phyloP scores from a whole-genome alignment of 2,113 vertebrate species.

The Sebastes fasciatus region DNA sequence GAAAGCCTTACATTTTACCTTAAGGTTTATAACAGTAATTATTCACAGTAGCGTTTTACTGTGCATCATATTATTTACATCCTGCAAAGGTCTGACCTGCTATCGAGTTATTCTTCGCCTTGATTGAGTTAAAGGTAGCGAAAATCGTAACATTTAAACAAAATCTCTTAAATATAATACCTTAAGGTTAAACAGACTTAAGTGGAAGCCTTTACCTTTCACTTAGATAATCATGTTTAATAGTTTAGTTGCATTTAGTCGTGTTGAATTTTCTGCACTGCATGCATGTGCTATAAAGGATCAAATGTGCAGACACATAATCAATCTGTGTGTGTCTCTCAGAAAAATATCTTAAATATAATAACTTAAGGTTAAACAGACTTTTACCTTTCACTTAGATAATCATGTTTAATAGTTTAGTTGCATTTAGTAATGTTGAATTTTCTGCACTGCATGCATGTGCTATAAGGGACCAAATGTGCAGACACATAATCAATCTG shows the following conservation, averaged over 20 bases:
- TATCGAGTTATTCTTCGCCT: background rate
- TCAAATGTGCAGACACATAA: background rate
- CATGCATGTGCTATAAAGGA: background rate
- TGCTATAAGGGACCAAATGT: no score
- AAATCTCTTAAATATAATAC: slow-evolving; percentile 51
- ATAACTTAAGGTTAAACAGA: no score
- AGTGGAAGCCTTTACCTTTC: slow-evolving; percentile 11
- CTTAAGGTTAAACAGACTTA: slow-evolving; percentile 48
- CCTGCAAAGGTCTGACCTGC: background rate
- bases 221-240: background rate
- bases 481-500: no score
- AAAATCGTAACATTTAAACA: background rate
- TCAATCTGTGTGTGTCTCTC: background rate
- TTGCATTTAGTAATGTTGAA: no score
- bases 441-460: no score
- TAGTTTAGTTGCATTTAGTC: background rate
- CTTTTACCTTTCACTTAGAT: no score
- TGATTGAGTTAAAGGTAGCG: background rate
- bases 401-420: no score
- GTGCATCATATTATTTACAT: background rate
- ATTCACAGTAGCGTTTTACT: background rate
- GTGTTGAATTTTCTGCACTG: background rate
- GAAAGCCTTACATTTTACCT: slow-evolving; percentile 57
- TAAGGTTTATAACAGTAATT: slow-evolving; percentile 28
- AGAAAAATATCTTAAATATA: background rate